A percentile compares a stretch with the other conserved stretches of the same genome.
Evolutionary conservation across 2,113 vertebrate genomes (phyloP).

Genomic region (Sebastes fasciatus): DNA sequence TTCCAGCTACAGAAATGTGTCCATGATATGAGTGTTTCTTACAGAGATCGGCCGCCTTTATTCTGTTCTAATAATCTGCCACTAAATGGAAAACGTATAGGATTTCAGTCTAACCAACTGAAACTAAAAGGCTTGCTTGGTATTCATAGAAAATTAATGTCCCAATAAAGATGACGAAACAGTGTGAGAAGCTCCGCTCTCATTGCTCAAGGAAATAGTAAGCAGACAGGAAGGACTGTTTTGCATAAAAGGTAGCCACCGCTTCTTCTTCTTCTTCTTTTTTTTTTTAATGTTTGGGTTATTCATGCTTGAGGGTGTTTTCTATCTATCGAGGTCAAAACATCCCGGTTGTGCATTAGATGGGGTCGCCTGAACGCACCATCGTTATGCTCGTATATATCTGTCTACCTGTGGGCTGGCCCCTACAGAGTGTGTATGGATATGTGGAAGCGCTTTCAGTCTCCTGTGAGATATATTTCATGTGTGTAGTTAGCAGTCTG

Average conservation of each 20-base stretch:
- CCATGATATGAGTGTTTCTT: neutral
- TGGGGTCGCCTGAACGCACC: constrained; percentile 24
- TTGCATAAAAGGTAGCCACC: constrained; percentile 68
- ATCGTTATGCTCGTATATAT: constrained; percentile 25
- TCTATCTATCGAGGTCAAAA: constrained; percentile 48
- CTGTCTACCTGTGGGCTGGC: constrained; percentile 45
- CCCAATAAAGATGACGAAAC: constrained; percentile 34
- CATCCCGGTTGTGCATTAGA: constrained; percentile 33
- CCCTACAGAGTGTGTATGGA: neutral
- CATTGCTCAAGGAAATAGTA: constrained; percentile 51
- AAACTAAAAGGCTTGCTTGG: constrained; percentile 43
- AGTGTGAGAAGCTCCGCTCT: constrained; percentile 5
- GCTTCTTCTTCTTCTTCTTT: constrained; percentile 9
- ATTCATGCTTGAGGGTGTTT: constrained; percentile 61
- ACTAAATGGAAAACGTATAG: neutral
- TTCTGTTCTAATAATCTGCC: constrained; percentile 6
- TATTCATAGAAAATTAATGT: constrained; percentile 60
- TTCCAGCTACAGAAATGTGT: neutral
- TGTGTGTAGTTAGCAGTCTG: constrained; percentile 41
- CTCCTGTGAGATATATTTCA: constrained; percentile 33
- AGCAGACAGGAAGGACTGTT: constrained; percentile 32
- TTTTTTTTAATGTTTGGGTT: constrained; percentile 36
- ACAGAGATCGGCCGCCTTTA: neutral
- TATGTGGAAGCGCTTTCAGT: constrained; percentile 24
- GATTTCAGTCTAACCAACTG: constrained; percentile 20